phyloP scores from a whole-genome alignment of 2,888 invertebrate species.

The Epinotia bilunana region DNA sequence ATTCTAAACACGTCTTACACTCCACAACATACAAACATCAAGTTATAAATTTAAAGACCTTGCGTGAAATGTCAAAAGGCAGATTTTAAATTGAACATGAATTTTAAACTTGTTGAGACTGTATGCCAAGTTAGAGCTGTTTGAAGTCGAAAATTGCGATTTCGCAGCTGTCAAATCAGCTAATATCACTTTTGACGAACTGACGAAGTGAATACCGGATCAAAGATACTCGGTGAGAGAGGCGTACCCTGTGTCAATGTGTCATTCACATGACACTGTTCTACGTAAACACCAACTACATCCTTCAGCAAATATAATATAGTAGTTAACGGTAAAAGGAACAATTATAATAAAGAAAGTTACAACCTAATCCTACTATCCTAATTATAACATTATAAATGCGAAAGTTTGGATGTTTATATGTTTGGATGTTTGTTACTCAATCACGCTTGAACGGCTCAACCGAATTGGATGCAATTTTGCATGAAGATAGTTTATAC shows the following conservation, averaged over 20 bases:
- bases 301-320: neutral
- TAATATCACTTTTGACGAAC: neutral
- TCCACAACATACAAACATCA: neutral
- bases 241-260: neutral
- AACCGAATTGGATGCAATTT: too few relatives aligned
- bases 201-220: neutral
- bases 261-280: neutral
- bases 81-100: constrained; percentile 1
- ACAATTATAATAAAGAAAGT: constrained; percentile 11
- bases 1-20: constrained; percentile 9
- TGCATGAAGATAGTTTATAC: too few relatives aligned
- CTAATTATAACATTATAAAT: too few relatives aligned
- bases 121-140: neutral
- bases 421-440: too few relatives aligned
- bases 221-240: neutral
- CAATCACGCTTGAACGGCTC: too few relatives aligned
- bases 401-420: too few relatives aligned
- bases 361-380: neutral
- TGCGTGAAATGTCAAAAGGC: constrained; percentile 1
- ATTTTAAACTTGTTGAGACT: constrained; percentile 4
- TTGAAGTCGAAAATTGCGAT: neutral
- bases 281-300: neutral
- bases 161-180: neutral
- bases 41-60: neutral
- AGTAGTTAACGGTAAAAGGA: neutral